Percentiles rank a stretch among this genome's conserved stretches.
Evolutionary conservation across 2,113 vertebrate species (phyloP).

Genomic region (Tetrax tetrax): DNA sequence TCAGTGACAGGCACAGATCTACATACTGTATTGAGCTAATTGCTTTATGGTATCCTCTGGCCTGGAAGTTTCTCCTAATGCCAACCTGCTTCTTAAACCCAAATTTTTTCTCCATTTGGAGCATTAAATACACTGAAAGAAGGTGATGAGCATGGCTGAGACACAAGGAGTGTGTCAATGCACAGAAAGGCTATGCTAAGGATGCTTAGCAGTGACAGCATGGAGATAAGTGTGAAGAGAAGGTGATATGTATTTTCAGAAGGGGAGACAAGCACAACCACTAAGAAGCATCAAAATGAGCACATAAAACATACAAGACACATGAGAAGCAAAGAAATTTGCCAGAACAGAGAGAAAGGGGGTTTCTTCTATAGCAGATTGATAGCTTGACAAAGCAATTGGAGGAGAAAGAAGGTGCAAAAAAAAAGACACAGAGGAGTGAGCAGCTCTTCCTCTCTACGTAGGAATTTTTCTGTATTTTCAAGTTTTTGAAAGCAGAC

Average conservation of each 20-base stretch:
- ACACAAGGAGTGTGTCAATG: not conserved
- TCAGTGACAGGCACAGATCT: not conserved
- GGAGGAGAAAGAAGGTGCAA: constrained; percentile 9
- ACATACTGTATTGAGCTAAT: not conserved
- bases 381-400: constrained; percentile 12
- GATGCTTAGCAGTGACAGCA: not conserved
- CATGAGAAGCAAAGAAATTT: not conserved
- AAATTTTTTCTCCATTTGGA: not conserved
- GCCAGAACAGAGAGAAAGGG: not conserved
- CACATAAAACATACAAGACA: not conserved
- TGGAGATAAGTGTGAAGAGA: not conserved
- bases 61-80: not conserved
- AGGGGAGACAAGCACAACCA: not conserved
- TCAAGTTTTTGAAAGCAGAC: constrained; percentile 9
- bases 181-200: not conserved
- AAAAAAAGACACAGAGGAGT: not conserved
- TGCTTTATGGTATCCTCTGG: not conserved
- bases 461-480: not conserved
- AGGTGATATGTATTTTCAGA: not conserved
- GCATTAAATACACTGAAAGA: not conserved
- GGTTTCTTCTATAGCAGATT: not conserved
- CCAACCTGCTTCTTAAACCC: not conserved
- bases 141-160: not conserved
- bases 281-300: constrained; percentile 9
- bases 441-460: not conserved